Evolutionary conservation across 1,140 invertebrate species (phyloP).

Genomic region (Hypsibius dujardini): DNA sequence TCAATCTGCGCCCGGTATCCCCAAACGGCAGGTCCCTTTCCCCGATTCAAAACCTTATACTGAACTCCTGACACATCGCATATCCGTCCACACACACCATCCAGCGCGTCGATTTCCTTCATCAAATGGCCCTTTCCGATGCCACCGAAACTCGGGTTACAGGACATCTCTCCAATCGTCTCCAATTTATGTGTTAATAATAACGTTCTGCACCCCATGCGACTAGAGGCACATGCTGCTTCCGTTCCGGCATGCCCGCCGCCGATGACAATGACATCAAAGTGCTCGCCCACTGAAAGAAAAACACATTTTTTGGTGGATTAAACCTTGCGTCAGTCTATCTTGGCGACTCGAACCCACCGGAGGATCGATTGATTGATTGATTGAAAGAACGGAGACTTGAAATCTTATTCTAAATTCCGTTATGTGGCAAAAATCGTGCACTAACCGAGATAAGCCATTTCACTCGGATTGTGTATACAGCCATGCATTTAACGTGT

Average conservation of each 20-base stretch:
- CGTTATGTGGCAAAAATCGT: no score
- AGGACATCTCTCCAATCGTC: conserved; percentile 88
- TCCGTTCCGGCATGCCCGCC: conserved; percentile 88
- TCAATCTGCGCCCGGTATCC: conserved; percentile 16
- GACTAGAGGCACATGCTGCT: conserved; percentile 59
- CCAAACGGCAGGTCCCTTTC: conserved; percentile 73
- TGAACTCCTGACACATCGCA: conserved; percentile 64
- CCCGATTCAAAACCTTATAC: conserved; percentile 55
- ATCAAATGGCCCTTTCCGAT: conserved; percentile 87
- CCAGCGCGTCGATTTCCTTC: conserved; percentile 74
- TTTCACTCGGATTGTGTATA: no score
- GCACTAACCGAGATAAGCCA: no score
- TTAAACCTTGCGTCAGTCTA: no score
- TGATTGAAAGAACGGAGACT: no score
- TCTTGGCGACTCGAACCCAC: no score
- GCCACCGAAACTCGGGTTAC: conserved; percentile 84
- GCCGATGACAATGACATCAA: conserved; percentile 66
- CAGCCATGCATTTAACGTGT: no score
- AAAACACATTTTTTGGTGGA: no score
- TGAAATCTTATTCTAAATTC: no score
- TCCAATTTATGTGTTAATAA: conserved; percentile 73
- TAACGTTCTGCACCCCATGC: conserved; percentile 64
- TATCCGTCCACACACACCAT: conserved; percentile 63
- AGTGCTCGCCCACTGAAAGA: conserved; percentile 27
- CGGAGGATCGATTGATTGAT: no score